These are phyloP conservation scores for Lasioglossum marginatum DNA, from an alignment of 2,888 invertebrate genomes.

Conservation along the genomic window DNA sequence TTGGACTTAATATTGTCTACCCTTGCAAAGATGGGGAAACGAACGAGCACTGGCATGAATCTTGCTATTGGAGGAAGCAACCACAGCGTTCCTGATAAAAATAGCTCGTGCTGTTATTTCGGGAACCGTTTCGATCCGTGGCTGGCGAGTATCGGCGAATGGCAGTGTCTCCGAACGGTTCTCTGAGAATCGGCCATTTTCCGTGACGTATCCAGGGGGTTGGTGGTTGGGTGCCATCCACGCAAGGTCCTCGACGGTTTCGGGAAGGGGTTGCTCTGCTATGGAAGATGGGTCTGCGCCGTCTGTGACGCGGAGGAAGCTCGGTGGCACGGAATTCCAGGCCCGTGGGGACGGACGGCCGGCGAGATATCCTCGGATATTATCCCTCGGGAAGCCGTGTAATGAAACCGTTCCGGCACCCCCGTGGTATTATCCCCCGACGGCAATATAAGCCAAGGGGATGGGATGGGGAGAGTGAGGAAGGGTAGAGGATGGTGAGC, in stretches of 20 bases:
- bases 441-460: conserved; percentile 67
- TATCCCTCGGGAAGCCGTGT: conserved; percentile 82
- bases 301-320: conserved; percentile 69
- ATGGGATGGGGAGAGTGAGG: neutral
- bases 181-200: conserved; percentile 63
- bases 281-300: conserved; percentile 49
- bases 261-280: conserved; percentile 62
- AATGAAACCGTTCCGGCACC: conserved; percentile 84
- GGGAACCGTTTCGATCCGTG: neutral
- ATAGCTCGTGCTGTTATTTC: neutral
- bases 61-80: too few species aligned
- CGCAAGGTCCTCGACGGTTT: conserved; percentile 62
- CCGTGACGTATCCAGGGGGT: conserved; percentile 29
- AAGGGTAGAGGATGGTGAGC: conserved; percentile 27
- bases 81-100: too few species aligned
- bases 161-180: neutral
- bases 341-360: conserved; percentile 78
- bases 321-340: conserved; percentile 78
- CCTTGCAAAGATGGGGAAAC: too few species aligned
- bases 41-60: too few species aligned
- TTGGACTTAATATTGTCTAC: too few species aligned
- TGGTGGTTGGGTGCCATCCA: conserved; percentile 27
- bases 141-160: neutral
- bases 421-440: conserved; percentile 78
- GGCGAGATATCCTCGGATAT: conserved; percentile 78